A percentile compares a stretch with the other conserved stretches of the same genome.
phyloP scores from a whole-genome alignment of 2,113 vertebrate species.

The Datnioides undecimradiatus region DNA sequence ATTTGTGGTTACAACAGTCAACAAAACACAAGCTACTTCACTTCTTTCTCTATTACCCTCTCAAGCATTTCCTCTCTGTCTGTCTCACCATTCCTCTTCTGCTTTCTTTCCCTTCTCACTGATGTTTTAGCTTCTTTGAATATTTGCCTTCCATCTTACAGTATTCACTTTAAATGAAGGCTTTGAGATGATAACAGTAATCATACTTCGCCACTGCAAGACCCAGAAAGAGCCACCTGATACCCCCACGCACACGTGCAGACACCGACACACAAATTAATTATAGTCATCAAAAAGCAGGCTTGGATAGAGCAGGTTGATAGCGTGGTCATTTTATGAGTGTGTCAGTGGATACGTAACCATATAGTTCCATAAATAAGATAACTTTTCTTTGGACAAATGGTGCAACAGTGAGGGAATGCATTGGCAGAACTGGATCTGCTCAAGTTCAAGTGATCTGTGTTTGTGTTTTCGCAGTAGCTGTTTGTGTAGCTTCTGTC shows the following conservation, averaged over 20 bases:
- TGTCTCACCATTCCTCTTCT: neutral
- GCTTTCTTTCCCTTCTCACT: constrained; percentile 5
- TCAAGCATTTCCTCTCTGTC: neutral
- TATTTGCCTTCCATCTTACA: constrained; percentile 28
- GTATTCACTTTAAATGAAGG: constrained; percentile 60
- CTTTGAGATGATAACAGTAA: constrained; percentile 72
- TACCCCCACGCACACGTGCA: neutral
- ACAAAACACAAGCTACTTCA: neutral
- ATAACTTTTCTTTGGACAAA: neutral
- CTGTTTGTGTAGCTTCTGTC: neutral
- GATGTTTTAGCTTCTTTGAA: constrained; percentile 19
- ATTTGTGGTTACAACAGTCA: neutral
- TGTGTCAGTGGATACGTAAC: neutral
- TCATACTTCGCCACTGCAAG: constrained; percentile 34
- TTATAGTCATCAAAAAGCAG: constrained; percentile 51
- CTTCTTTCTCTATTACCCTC: neutral
- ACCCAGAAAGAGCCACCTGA: constrained; percentile 1
- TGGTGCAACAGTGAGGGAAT: constrained; percentile 25
- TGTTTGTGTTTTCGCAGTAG: constrained; percentile 12
- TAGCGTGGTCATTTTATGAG: neutral
- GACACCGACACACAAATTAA: constrained; percentile 36
- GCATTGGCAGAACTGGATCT: constrained; percentile 8
- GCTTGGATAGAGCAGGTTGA: neutral
- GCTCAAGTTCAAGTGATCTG: neutral
- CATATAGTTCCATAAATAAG: neutral